Evolutionary conservation across 2,797 vertebrate species (phyloP).

Genomic region (Sebastes matsubarae): DNA sequence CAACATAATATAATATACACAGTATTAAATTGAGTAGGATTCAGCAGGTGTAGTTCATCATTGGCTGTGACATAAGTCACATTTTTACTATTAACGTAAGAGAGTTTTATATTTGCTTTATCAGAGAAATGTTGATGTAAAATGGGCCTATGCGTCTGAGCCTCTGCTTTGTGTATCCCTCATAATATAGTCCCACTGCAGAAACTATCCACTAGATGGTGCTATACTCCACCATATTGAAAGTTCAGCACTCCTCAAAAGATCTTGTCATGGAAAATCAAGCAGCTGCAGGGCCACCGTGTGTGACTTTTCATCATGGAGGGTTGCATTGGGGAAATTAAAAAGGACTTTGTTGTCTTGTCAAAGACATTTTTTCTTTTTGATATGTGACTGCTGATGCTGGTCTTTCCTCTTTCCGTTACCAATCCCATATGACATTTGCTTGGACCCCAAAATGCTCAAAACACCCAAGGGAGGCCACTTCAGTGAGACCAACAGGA

Average conservation of each 20-base stretch:
- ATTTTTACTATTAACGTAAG: not conserved
- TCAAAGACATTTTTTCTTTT: conserved; percentile 2
- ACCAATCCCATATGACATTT: not conserved
- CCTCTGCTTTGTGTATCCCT: not conserved
- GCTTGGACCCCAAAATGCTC: not conserved
- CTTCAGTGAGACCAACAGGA: conserved; percentile 17
- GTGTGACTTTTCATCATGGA: conserved; percentile 30
- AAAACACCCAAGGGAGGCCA: conserved; percentile 26
- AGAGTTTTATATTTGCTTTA: not conserved
- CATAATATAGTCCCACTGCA: not conserved
- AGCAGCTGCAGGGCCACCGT: conserved; percentile 30
- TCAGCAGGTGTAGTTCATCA: not conserved
- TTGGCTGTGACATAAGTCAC: not conserved
- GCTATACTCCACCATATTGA: conserved; percentile 26
- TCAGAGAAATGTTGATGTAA: not conserved
- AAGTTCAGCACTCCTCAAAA: not conserved
- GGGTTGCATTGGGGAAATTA: not conserved
- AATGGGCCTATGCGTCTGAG: not conserved
- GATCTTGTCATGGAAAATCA: conserved; percentile 31
- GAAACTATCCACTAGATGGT: conserved; percentile 51
- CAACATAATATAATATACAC: not conserved
- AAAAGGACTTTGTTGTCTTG: conserved; percentile 1
- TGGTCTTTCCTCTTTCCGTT: not conserved
- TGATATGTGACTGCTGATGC: conserved; percentile 4
- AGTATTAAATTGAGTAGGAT: not conserved